A percentile compares a stretch with the other conserved stretches of the same genome.
phyloP scores from a whole-genome alignment of 2,113 vertebrate species.

The Meles meles region DNA sequence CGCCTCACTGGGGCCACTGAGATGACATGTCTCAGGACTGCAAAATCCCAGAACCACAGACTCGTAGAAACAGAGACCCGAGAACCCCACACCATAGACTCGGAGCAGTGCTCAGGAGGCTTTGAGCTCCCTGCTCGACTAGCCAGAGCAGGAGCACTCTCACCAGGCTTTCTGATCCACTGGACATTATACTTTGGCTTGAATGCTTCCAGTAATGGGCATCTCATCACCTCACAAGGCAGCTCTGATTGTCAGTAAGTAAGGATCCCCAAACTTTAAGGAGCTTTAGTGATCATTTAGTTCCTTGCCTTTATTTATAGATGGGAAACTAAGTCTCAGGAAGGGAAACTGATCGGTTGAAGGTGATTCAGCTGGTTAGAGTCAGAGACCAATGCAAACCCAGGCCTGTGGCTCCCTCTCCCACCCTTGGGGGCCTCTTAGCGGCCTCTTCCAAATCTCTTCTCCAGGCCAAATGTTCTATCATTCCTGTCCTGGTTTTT shows the following conservation, averaged over 20 bases:
- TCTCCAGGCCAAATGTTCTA: not conserved
- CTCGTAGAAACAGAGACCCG: not conserved
- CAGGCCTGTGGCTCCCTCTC: not conserved
- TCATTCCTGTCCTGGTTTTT: not conserved
- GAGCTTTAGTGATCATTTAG: not conserved
- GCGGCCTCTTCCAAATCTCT: not conserved
- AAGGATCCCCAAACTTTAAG: not conserved
- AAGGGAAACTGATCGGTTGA: not conserved
- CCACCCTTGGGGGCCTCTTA: not conserved
- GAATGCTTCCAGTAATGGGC: not conserved
- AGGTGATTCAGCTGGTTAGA: not conserved
- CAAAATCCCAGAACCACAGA: not conserved
- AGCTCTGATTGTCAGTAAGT: not conserved
- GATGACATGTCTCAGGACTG: not conserved
- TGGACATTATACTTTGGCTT: not conserved
- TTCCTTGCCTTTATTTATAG: not conserved
- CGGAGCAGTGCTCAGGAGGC: not conserved
- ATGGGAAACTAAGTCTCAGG: not conserved
- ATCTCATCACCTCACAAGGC: not conserved
- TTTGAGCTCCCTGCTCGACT: not conserved
- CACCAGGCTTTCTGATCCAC: fast-evolving
- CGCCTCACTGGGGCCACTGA: not conserved
- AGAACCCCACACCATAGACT: too few species aligned
- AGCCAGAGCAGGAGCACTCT: not conserved
- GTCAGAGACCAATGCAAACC: not conserved